These are phyloP conservation scores for Chesias legatella DNA, from an alignment of 2,888 invertebrate genomes.

Conservation along the genomic window DNA sequence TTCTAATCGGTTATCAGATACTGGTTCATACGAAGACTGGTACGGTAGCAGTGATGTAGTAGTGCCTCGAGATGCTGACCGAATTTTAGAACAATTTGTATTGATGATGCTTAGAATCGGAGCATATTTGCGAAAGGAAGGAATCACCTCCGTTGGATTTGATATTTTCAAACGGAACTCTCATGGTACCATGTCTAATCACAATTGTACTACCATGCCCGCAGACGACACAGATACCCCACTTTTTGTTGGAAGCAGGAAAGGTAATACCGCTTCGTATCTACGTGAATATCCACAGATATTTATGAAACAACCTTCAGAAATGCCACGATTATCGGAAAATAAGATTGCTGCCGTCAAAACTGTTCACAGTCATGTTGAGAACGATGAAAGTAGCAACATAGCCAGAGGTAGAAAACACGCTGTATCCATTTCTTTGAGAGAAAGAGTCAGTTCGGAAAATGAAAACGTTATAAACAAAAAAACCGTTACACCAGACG, in stretches of 20 bases:
- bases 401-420: conserved; percentile 19
- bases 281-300: conserved; percentile 66
- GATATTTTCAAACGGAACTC: conserved; percentile 28
- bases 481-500: conserved; percentile 13
- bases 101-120: conserved; percentile 63
- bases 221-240: conserved; percentile 54
- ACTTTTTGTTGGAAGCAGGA: conserved; percentile 48
- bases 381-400: conserved; percentile 18
- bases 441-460: conserved; percentile 12
- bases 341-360: conserved; percentile 16
- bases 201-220: conserved; percentile 34
- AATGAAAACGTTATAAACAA: conserved; percentile 11
- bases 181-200: conserved; percentile 17
- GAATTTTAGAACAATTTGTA: conserved; percentile 67
- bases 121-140: conserved; percentile 47
- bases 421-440: conserved; percentile 17
- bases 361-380: conserved; percentile 22
- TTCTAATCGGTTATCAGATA: conserved; percentile 44
- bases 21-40: conserved; percentile 59
- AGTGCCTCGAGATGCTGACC: conserved; percentile 61
- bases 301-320: conserved; percentile 58
- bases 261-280: conserved; percentile 54
- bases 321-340: conserved; percentile 30
- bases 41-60: conserved; percentile 53
- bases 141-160: conserved; percentile 32